Conservation (phyloP, 2,797 vertebrate genomes). For the Hephaestus fuliginosus region DNA sequence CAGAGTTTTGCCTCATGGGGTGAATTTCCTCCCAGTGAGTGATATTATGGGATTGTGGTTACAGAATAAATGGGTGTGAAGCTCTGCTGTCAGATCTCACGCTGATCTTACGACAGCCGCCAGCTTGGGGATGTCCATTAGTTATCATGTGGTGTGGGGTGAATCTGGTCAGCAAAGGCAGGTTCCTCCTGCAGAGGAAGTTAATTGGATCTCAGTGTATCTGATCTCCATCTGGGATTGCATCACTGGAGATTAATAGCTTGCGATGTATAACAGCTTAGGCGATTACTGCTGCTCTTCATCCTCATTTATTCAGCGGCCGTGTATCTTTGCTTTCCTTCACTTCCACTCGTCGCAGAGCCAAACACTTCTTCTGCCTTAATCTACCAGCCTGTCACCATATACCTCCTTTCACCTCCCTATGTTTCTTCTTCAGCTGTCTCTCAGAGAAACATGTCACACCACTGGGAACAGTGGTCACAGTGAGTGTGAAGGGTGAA, state of each 20-base stretch:
- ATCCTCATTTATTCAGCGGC: conserved; percentile 60
- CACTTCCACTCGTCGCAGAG: conserved; percentile 24
- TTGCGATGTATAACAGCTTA: conserved; percentile 68
- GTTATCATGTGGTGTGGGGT: conserved; percentile 17
- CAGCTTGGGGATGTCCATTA: conserved; percentile 47
- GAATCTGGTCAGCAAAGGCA: conserved; percentile 48
- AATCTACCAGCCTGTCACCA: background rate
- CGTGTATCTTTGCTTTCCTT: conserved; percentile 38
- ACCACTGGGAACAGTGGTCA: conserved; percentile 8
- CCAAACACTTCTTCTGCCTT: conserved; percentile 10
- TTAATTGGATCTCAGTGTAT: conserved; percentile 79
- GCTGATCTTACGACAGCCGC: conserved; percentile 55
- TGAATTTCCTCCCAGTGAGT: conserved; percentile 26
- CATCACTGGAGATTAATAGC: conserved; percentile 73
- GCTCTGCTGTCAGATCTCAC: conserved; percentile 47
- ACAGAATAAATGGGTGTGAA: conserved; percentile 56
- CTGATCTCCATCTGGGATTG: conserved; percentile 66
- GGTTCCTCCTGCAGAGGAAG: conserved; percentile 52
- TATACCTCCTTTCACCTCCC: background rate
- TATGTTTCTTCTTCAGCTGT: background rate
- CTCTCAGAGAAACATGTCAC: conserved; percentile 6
- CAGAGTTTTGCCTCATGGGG: conserved; percentile 35
- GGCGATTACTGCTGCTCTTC: conserved; percentile 64
- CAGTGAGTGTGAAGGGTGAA: conserved; percentile 3
- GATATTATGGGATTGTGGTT: conserved; percentile 19